Conservation (phyloP, 1,140 invertebrate genomes). For the Hestina assimilis region DNA sequence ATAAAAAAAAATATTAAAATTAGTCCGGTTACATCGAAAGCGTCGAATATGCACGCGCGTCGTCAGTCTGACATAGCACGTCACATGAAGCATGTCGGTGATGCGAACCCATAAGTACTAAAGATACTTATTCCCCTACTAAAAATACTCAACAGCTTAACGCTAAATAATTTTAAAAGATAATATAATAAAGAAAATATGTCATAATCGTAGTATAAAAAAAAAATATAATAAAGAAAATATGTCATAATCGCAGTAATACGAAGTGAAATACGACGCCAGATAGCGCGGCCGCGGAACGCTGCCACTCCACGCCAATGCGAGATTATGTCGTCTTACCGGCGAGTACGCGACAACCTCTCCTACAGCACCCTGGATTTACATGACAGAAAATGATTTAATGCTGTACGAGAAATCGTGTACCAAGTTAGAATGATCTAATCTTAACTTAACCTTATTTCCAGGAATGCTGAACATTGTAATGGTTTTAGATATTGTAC, state of each 20-base stretch:
- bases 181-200: background rate
- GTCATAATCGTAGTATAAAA: conserved; percentile 11
- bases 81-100: too few species aligned
- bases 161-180: too few species aligned
- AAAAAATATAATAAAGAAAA: background rate
- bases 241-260: conserved; percentile 8
- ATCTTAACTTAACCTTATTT: conserved; percentile 3
- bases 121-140: too few species aligned
- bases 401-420: background rate
- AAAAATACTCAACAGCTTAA: too few species aligned
- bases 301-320: conserved; percentile 5
- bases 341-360: conserved; percentile 8
- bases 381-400: conserved; percentile 3
- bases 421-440: background rate
- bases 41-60: too few species aligned
- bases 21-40: too few species aligned
- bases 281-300: conserved; percentile 5
- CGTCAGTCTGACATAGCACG: too few species aligned
- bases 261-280: conserved; percentile 3
- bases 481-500: background rate
- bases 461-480: background rate
- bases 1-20: too few species aligned
- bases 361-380: conserved; percentile 1
- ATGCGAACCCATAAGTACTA: too few species aligned
- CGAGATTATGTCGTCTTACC: conserved; percentile 20